Evolutionary conservation across 2,888 invertebrate genomes (phyloP).

Genomic region (Drosophila subsilvestris): DNA sequence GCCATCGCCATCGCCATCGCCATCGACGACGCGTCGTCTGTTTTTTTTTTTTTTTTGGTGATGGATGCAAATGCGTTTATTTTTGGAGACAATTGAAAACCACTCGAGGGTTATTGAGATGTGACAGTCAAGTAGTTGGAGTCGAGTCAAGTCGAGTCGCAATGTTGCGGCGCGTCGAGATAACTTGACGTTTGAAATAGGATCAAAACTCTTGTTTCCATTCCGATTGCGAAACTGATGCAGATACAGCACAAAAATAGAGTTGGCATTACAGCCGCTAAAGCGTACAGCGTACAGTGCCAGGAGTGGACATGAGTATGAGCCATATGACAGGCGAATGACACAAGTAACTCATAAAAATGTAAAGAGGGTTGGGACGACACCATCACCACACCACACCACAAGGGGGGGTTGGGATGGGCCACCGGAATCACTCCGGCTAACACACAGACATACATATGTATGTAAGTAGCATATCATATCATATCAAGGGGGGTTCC

Average conservation of each 20-base stretch:
- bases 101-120: conserved; percentile 81
- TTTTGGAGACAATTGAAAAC: conserved; percentile 81
- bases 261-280: conserved; percentile 2
- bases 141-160: conserved; percentile 52
- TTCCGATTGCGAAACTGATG: conserved; percentile 37
- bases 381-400: neutral
- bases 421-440: neutral
- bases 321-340: conserved; percentile 52
- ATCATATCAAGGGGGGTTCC: neutral
- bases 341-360: conserved; percentile 34
- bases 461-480: conserved; percentile 5
- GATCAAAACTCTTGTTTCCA: conserved; percentile 49
- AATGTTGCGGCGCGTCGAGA: conserved; percentile 46
- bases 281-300: conserved; percentile 22
- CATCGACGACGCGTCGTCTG: conserved; percentile 10
- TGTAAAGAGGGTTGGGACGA: conserved; percentile 30
- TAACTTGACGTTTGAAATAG: conserved; percentile 78
- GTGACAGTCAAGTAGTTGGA: conserved; percentile 77
- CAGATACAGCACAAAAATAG: conserved; percentile 1
- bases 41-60: conserved; percentile 21
- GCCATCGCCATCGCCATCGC: conserved; percentile 1
- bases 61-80: conserved; percentile 78
- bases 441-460: neutral
- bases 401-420: conserved; percentile 16
- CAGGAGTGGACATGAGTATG: conserved; percentile 26